Evolutionary conservation across 2,888 invertebrate species (phyloP), one percentile per base, ranked within the genome.

Genomic region (Argyresthia albistria): DNA sequence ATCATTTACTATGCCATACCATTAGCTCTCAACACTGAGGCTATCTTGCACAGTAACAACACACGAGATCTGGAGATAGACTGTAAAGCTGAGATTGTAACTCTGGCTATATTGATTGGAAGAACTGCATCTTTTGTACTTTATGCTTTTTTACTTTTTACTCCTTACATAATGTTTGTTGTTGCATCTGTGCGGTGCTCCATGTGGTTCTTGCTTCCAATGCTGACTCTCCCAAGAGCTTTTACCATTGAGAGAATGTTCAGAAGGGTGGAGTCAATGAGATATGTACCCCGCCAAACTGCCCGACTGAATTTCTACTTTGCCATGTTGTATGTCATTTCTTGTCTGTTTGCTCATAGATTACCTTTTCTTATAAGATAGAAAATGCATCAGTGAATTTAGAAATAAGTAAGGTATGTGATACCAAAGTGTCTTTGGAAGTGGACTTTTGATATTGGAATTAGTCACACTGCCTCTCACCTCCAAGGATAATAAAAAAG

Each of bases 21-120:
- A 7, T 80, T 98, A 57, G 97, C 98, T 9, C 80, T 98, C 16
- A 97, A 97, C 68, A 97, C 97, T 1, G 98, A 97, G 76, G 97
- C 97, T 50, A 97, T 98, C 67, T 87, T 98, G 54, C 98, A 98
- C 73, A 95, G 96, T 67, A 98, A 98, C 73, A 98, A 98, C 73
- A 96, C 97, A 0, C 90, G 97, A 60, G 97, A 98, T 81, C 90
- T 95, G 60, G 96, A 96, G 67, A 92, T 92, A 55, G 98, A 98
- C 70, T 91, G 92, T 57, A 92, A 91, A 71, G 97, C 95, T 49
- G 97, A 97, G 57, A 97, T 97, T 65, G 96, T 98, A 0, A 98
- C 98, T 12, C 81, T 98, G 64, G 97, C 98, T n/a, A 97, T 98
- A 68, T 80, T 97, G 52, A 93, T 98, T 59, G 98, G 98, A 16